Percentiles rank a stretch among this genome's conserved stretches.
Evolutionary conservation across 1,140 invertebrate genomes (phyloP).

Genomic region (Sinonovacula constricta): DNA sequence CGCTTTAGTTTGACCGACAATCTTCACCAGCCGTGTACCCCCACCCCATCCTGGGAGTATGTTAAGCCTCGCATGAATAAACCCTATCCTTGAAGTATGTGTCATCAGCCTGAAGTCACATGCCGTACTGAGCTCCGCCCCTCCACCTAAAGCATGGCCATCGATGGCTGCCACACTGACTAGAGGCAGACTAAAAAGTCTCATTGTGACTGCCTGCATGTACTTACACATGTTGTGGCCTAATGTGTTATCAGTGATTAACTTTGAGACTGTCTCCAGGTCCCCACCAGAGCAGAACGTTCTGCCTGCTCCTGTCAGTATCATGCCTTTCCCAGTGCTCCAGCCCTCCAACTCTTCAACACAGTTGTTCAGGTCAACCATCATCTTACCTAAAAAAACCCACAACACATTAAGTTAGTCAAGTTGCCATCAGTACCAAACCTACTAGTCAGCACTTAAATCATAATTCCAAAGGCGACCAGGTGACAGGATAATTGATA

Average conservation of each 20-base stretch:
- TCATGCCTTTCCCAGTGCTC: slow-evolving; percentile 81
- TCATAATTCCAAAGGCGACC: neutral
- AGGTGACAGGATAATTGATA: neutral
- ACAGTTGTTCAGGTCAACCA: slow-evolving; percentile 81
- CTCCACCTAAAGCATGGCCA: slow-evolving; percentile 82
- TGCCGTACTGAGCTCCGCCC: slow-evolving; percentile 82
- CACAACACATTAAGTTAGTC: neutral
- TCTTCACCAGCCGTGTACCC: slow-evolving; percentile 77
- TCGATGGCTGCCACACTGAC: slow-evolving; percentile 80
- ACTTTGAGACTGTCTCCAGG: slow-evolving; percentile 78
- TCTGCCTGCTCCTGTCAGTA: slow-evolving; percentile 79
- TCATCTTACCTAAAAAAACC: slow-evolving; percentile 82
- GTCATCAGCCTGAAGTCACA: slow-evolving; percentile 82
- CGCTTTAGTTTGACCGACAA: slow-evolving; percentile 79
- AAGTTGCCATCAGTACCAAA: neutral
- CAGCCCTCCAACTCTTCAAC: slow-evolving; percentile 79
- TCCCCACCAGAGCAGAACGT: slow-evolving; percentile 84
- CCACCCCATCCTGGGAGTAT: slow-evolving; percentile 83
- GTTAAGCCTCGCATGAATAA: slow-evolving; percentile 83
- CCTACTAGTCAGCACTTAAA: neutral
- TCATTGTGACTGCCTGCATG: slow-evolving; percentile 80
- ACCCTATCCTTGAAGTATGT: slow-evolving; percentile 78
- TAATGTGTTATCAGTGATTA: slow-evolving; percentile 49
- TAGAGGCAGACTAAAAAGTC: slow-evolving; percentile 80
- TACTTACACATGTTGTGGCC: slow-evolving; percentile 80